Base-by-base conservation (phyloP, 2,113 vertebrate genomes). In the Ornithorhynchus anatinus region DNA sequence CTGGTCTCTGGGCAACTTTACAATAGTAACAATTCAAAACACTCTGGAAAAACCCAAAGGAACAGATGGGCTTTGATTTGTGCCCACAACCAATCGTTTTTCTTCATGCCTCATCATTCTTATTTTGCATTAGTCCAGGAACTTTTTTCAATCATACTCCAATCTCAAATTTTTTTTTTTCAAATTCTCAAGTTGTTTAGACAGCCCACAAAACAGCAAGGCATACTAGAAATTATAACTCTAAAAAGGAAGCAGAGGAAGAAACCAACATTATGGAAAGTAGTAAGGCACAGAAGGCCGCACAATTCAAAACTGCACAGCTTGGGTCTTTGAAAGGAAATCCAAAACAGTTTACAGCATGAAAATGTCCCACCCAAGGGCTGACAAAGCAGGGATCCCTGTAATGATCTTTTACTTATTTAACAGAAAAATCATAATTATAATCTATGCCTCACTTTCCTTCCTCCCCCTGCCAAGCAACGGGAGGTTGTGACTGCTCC, bases 401-500 rank as follows among this genome's bases (percentile, higher is more conserved):
- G 33, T 23, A 50, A 48, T 50, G 14, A 58, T 23, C 32, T 66
- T 32, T 43, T 40, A 22, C 23, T 32, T 25, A 31, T 6, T 14
- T 22, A 58, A 51, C n/a, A 50, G 8, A 27, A n/a, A n/a, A n/a
- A n/a, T n/a, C n/a, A n/a, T n/a, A 38, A 25, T 33, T 61, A 42
- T 38, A 80, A 43, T 29, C 35, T 54, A 60, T 57, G 31, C 44
- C 37, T 69, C 35, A 59, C 10, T 10, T 50, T 36, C 17, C 65
- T 61, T 60, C 47, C 43, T 35, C 29, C 53, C n/a, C n/a, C n/a
- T n/a, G n/a, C n/a, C n/a, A 52, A 58, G 25, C 72, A 78, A 58
- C 48, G 45, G 39, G 59, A 47, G 20, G 20, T 47, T 42, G 20
- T 59, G 51, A 52, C n/a, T 13, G 35, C 38, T 23, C 7, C 2